Conservation (phyloP, 2,888 invertebrate species). For the Galerucella calmariensis region DNA sequence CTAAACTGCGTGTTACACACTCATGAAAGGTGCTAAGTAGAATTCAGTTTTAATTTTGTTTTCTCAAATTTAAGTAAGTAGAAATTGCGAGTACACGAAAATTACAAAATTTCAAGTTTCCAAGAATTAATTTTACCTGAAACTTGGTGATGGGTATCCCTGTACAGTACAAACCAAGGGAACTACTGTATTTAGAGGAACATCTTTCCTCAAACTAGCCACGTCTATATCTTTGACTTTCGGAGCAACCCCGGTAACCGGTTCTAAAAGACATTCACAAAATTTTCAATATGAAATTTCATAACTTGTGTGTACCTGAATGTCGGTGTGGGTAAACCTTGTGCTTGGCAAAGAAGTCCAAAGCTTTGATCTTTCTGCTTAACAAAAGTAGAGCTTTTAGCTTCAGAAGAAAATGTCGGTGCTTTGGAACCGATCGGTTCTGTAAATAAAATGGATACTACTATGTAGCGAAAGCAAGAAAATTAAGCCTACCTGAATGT, state of each 20-base stretch:
- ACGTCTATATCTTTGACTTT: slow-evolving; percentile 66
- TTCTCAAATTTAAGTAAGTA: too few relatives aligned
- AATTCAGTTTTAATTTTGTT: too few relatives aligned
- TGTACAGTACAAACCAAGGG: slow-evolving; percentile 67
- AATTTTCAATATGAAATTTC: neutral
- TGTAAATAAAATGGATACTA: slow-evolving; percentile 52
- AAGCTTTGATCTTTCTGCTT: slow-evolving; percentile 62
- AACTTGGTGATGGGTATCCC: slow-evolving; percentile 72
- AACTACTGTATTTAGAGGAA: slow-evolving; percentile 55
- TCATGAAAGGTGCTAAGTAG: too few relatives aligned
- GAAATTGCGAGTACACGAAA: too few relatives aligned
- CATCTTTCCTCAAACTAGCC: slow-evolving; percentile 63
- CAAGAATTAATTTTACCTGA: slow-evolving; percentile 67
- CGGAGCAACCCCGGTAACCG: slow-evolving; percentile 65
- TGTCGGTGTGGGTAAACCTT: slow-evolving; percentile 72
- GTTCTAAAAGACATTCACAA: slow-evolving; percentile 57
- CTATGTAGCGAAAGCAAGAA: slow-evolving; percentile 18
- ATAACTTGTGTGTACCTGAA: slow-evolving; percentile 68
- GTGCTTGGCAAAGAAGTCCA: slow-evolving; percentile 68
- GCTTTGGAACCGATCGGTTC: slow-evolving; percentile 70
- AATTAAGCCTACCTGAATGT: slow-evolving; percentile 72
- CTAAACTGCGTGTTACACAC: too few relatives aligned
- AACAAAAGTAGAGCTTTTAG: slow-evolving; percentile 66
- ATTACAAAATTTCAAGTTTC: too few relatives aligned
- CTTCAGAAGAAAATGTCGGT: slow-evolving; percentile 65